These are phyloP conservation scores for Lepilemur ruficaudatus DNA, from an alignment of 2,797 vertebrate genomes.

Conservation along the genomic window DNA sequence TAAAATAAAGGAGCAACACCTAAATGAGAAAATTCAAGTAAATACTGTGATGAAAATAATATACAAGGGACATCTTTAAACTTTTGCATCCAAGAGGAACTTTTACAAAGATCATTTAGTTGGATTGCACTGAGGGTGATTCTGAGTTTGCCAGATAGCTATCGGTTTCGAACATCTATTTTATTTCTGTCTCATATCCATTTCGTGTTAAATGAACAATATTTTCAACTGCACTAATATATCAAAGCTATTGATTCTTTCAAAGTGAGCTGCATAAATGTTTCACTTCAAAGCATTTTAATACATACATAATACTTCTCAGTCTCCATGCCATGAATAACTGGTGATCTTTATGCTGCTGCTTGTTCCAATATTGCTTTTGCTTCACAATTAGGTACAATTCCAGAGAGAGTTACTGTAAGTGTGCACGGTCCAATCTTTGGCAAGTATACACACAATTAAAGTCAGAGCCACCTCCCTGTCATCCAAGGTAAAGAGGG, in stretches of 20 bases:
- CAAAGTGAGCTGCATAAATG: constrained; percentile 31
- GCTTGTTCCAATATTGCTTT: background rate
- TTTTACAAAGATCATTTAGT: constrained; percentile 46
- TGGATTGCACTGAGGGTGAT: background rate
- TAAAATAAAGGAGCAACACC: background rate
- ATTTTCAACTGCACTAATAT: constrained; percentile 36
- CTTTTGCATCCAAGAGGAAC: background rate
- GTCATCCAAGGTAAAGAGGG: constrained; percentile 57
- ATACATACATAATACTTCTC: constrained; percentile 41
- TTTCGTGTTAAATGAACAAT: constrained; percentile 62
- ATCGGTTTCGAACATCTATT: constrained; percentile 40
- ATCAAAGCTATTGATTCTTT: constrained; percentile 53
- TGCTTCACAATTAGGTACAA: background rate
- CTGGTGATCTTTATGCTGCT: background rate
- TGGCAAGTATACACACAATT: constrained; percentile 52
- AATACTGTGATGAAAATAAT: background rate
- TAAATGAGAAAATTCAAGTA: constrained; percentile 43
- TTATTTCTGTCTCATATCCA: background rate
- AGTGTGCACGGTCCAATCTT: background rate
- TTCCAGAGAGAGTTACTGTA: background rate
- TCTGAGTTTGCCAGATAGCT: background rate
- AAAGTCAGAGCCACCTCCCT: constrained; percentile 63
- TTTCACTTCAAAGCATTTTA: constrained; percentile 60
- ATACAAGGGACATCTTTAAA: background rate
- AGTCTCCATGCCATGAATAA: background rate